These are phyloP conservation scores for Rhaphigaster nebulosa DNA, from an alignment of 2,888 invertebrate species.

Conservation along the genomic window DNA sequence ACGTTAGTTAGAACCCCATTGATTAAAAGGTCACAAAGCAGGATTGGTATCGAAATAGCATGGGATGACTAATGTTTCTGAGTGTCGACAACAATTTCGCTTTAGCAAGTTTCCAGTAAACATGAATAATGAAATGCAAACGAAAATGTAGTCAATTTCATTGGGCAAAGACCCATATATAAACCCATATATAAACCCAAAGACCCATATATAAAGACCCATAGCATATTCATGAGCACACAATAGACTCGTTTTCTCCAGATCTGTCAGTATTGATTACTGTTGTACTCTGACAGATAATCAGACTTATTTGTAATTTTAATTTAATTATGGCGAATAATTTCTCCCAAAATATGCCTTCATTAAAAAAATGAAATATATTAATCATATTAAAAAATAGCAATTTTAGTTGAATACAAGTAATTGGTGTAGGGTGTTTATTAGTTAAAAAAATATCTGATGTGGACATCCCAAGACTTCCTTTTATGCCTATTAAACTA, in stretches of 20 bases:
- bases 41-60: background rate
- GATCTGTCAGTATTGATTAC: background rate
- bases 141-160: background rate
- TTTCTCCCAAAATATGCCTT: too few relatives aligned
- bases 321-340: too few relatives aligned
- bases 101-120: background rate
- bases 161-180: background rate
- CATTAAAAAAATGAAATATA: too few relatives aligned
- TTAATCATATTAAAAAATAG: too few relatives aligned
- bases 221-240: background rate
- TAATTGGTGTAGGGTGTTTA: too few relatives aligned
- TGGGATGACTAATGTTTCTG: background rate
- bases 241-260: background rate
- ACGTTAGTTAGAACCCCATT: background rate
- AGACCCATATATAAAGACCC: too few relatives aligned
- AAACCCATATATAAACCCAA: too few relatives aligned
- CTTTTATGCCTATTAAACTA: too few relatives aligned
- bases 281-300: background rate
- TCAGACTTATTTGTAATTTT: background rate
- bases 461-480: too few relatives aligned
- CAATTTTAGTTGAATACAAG: too few relatives aligned
- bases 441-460: too few relatives aligned
- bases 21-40: background rate
- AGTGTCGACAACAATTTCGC: constrained; percentile 2
- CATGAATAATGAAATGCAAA: constrained; percentile 35